Evolutionary conservation across 2,888 invertebrate genomes (phyloP), one percentile per base, ranked within the genome.

Genomic region (Eubasilissa splendida): DNA sequence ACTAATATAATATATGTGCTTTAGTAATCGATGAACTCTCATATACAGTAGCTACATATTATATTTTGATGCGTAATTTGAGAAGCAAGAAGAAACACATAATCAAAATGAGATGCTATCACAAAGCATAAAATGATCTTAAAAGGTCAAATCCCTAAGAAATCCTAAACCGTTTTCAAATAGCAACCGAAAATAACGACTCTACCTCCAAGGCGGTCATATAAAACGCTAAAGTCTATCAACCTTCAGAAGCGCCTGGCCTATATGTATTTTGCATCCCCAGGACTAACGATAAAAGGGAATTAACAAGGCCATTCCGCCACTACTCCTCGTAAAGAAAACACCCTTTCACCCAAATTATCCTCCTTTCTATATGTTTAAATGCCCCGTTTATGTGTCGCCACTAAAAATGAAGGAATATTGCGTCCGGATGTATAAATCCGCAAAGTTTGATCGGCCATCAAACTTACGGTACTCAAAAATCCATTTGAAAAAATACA

Each of bases 391-490:
- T 80, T 79, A 79, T 83, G 77, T 78, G 65, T 68, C 63, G 60
- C 54, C 75, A 70, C 77, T 81, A 81, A 83, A 83, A 83, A 76
- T 77, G 79, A 79, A 79, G 73, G 82, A 77, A 76, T 76, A 75
- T 78, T 50, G 74, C 31, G 59, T 70, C 65, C 65, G 65, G 59
- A 71, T 53, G 56, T 68, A 81, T 76, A 88, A 88, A 89, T 88
- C 88, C 87, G 85, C 87, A 88, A 88, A 88, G 88, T 90, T 90
- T 88, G 89, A 89, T 89, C 86, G 86, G 85, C 89, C 87, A 90
- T 91, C 88, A 90, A 90, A 89, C 86, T 88, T 87, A 88, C 85
- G 87, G 89, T 88, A 89, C 90, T 91, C 89, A 90, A 90, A 90
- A 89, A 90, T 90, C 90, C 90, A 90, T 90, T 90, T 89, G 88